A percentile compares a stretch with the other conserved stretches of the same genome.
These are phyloP conservation scores for Pholis gunnellus DNA, from an alignment of 2,113 vertebrate species.

Conservation along the genomic window DNA sequence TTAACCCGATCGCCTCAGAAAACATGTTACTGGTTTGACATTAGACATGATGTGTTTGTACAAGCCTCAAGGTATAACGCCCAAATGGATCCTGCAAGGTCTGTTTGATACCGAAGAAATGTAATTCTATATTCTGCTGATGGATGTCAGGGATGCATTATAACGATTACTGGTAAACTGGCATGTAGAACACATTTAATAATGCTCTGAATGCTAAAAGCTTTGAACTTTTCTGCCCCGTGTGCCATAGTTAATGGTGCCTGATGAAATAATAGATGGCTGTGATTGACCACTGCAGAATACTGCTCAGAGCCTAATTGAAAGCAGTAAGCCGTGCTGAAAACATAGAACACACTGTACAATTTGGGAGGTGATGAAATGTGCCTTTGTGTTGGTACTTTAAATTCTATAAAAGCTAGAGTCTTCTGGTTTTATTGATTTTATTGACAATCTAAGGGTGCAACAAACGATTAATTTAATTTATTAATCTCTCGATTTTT, in stretches of 20 bases:
- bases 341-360: conserved; percentile 5
- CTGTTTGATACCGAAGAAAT: conserved; percentile 51
- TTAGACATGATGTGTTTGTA: conserved; percentile 56
- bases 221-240: conserved; percentile 71
- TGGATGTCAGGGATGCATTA: conserved; percentile 66
- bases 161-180: conserved; percentile 59
- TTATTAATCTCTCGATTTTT: neutral
- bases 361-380: conserved; percentile 8
- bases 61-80: conserved; percentile 13
- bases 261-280: conserved; percentile 75
- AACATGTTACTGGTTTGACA: conserved; percentile 63
- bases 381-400: neutral
- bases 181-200: conserved; percentile 71
- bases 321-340: conserved; percentile 44
- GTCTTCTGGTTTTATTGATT: conserved; percentile 3
- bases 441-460: neutral
- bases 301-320: conserved; percentile 44
- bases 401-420: neutral
- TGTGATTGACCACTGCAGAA: conserved; percentile 56
- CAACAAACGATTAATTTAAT: neutral
- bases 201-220: conserved; percentile 71
- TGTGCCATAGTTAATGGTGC: conserved; percentile 60
- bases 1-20: conserved; percentile 58
- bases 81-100: conserved; percentile 44
- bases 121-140: conserved; percentile 65